These are phyloP conservation scores for Augiades crinisus DNA, from an alignment of 2,888 invertebrate genomes.

Conservation along the genomic window DNA sequence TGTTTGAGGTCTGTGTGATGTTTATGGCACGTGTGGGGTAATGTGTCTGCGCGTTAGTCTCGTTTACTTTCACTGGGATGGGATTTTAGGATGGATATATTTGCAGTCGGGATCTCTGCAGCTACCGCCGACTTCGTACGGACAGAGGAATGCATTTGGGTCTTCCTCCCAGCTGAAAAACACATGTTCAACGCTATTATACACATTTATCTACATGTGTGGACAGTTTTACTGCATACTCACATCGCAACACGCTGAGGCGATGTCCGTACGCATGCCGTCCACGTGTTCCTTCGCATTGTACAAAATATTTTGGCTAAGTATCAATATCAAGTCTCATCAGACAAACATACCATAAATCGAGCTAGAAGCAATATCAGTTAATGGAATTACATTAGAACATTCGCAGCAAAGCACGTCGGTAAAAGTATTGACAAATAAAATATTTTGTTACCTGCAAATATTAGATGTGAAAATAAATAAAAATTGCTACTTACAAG, in stretches of 20 bases:
- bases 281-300: slow-evolving; percentile 7
- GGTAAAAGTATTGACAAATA: background rate
- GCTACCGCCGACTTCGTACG: slow-evolving; percentile 72
- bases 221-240: slow-evolving; percentile 60
- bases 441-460: too few relatives aligned
- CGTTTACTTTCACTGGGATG: slow-evolving; percentile 49
- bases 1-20: too few relatives aligned
- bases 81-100: slow-evolving; percentile 67
- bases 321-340: background rate
- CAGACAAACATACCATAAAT: slow-evolving; percentile 8
- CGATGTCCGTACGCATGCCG: slow-evolving; percentile 53
- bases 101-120: slow-evolving; percentile 77
- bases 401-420: slow-evolving; percentile 13
- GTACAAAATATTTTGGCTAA: slow-evolving; percentile 6
- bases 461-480: too few relatives aligned
- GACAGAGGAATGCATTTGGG: slow-evolving; percentile 74
- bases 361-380: slow-evolving; percentile 6
- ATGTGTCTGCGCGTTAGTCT: slow-evolving; percentile 33
- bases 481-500: slow-evolving; percentile 13
- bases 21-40: slow-evolving; percentile 20
- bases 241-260: slow-evolving; percentile 54
- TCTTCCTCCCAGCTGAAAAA: slow-evolving; percentile 74
- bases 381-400: slow-evolving; percentile 18
- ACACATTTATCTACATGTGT: slow-evolving; percentile 33
- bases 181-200: slow-evolving; percentile 35